Percentiles rank a stretch among this genome's conserved stretches.
Conservation (phyloP, 2,797 vertebrate species). For the Glyptemys insculpta region DNA sequence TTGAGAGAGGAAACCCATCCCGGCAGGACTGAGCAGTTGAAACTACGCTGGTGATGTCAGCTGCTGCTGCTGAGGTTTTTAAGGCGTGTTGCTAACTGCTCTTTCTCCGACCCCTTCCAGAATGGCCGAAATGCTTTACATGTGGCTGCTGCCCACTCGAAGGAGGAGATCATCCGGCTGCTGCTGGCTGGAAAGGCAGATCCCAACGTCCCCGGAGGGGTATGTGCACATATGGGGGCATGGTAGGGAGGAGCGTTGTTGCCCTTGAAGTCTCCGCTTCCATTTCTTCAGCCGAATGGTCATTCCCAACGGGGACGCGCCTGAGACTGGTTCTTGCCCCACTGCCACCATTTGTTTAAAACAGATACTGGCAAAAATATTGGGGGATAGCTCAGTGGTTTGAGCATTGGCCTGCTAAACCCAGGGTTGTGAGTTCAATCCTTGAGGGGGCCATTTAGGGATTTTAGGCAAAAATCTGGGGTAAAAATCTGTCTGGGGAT, state of each 20-base stretch:
- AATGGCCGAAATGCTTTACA: slow-evolving; percentile 68
- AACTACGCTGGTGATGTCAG: background rate
- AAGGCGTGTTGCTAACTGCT: background rate
- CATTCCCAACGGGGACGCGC: background rate
- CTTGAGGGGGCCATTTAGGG: no score
- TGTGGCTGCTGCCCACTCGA: slow-evolving; percentile 69
- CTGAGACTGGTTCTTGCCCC: background rate
- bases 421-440: no score
- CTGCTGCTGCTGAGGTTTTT: no score
- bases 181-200: slow-evolving; percentile 66
- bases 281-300: background rate
- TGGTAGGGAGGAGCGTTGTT: background rate
- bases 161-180: slow-evolving; percentile 70
- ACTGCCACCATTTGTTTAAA: background rate
- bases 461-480: no score
- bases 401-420: no score
- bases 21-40: background rate
- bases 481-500: no score
- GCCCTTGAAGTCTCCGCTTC: background rate
- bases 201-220: slow-evolving; percentile 71
- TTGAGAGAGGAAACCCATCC: background rate
- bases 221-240: slow-evolving; percentile 2
- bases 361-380: background rate
- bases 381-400: no score
- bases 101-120: background rate